phyloP scores from a whole-genome alignment of 2,888 invertebrate genomes.

The Crematogaster levior region DNA sequence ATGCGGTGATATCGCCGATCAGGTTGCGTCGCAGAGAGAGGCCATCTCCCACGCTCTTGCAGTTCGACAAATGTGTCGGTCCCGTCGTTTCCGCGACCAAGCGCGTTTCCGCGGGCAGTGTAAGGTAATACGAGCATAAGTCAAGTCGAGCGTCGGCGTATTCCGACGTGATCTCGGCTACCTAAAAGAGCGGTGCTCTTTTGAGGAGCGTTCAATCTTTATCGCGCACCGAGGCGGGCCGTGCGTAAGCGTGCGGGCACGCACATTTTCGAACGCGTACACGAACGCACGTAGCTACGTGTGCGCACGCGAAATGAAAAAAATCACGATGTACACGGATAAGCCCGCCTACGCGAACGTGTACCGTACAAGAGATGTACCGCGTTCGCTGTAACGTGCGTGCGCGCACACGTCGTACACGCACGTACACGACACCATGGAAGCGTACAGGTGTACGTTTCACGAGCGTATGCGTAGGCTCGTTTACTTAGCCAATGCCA shows the following conservation, averaged over 20 bases:
- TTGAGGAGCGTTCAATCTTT: conserved; percentile 53
- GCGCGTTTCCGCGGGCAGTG: conserved; percentile 47
- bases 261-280: neutral
- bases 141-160: conserved; percentile 59
- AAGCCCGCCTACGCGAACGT: conserved; percentile 44
- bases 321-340: conserved; percentile 30
- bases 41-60: conserved; percentile 16
- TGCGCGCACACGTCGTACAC: conserved; percentile 41
- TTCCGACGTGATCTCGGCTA: conserved; percentile 64
- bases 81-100: conserved; percentile 22
- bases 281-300: neutral
- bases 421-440: conserved; percentile 46
- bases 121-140: conserved; percentile 46
- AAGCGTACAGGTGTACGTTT: conserved; percentile 75
- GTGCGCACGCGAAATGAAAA: conserved; percentile 19
- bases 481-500: conserved; percentile 84
- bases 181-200: conserved; percentile 60
- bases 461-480: conserved; percentile 81
- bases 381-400: conserved; percentile 37
- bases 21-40: neutral
- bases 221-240: conserved; percentile 38
- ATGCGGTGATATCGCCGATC: neutral
- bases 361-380: conserved; percentile 45
- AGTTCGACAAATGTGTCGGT: neutral
- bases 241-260: conserved; percentile 3